Evolutionary conservation across 2,888 invertebrate species (phyloP), one percentile per base, ranked within the genome.

Genomic region (Spicauda simplicius): DNA sequence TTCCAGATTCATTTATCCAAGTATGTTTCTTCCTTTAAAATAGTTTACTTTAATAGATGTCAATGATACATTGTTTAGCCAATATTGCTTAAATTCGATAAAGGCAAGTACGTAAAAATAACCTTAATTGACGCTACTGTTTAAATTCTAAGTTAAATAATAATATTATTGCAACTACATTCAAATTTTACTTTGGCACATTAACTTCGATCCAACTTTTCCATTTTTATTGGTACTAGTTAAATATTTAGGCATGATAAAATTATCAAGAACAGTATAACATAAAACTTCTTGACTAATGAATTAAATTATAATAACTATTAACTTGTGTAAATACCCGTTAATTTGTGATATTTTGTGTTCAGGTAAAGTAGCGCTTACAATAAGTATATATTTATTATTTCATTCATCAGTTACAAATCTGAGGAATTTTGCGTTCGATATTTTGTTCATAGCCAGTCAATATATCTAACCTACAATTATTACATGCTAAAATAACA

Each of bases 171-270:
- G 85, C 87, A 86, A 85, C 81, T 82, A 80, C 75, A 76, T 80
- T 76, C 76, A 65, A 59, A 76, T 78, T 81, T 72, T 78, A 80
- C 89, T 90, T 90, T 90, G 90, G 89, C 90, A 89, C 88, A 82
- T 81, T 77, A 73, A 77, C 74, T 78, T 83, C 58, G 65, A 54
- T 69, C 66, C 55, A 61, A 59, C 55, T 25, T 61, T 54, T 41
- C 59, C 45, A 52, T 50, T 11, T n/a, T 48, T 64, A 30, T n/a
- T 64, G 56, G 48, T 57, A 64, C 50, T 64, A 57, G 52, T 54
- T 64, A 50, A 52, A 57, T 20, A 57, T 57, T 63, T 62, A 68
- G 57, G 41, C 53, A 52, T 58, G 54, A 37, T 52, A 54, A 37
- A 20, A 55, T 61, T 63, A 69, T 65, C 56, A 56, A 56, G 56